phyloP scores from a whole-genome alignment of 1,140 invertebrate genomes.

The Stegodyphus mimosarum region DNA sequence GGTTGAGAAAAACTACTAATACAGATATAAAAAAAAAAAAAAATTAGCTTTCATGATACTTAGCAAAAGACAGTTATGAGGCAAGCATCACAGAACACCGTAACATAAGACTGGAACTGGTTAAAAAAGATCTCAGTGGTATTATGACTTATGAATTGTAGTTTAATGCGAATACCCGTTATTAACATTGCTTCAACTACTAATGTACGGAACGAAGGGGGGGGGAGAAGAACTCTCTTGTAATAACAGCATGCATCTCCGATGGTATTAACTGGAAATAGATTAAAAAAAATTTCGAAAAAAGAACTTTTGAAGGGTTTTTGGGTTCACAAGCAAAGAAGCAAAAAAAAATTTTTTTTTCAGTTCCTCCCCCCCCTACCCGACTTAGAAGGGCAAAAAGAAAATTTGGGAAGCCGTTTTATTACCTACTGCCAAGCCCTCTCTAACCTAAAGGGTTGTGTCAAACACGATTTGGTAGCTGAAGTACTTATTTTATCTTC shows the following conservation, averaged over 20 bases:
- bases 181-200: conserved; percentile 23
- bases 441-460: too few species aligned
- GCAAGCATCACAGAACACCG: too few species aligned
- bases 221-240: background rate
- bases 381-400: too few species aligned
- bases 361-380: too few species aligned
- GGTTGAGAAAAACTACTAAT: background rate
- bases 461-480: background rate
- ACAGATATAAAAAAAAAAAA: background rate
- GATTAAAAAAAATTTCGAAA: background rate
- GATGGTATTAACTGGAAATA: conserved; percentile 15
- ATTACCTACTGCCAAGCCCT: too few species aligned
- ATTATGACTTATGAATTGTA: conserved; percentile 5
- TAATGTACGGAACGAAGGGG: background rate
- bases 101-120: background rate
- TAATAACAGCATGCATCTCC: conserved; percentile 31
- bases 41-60: too few species aligned
- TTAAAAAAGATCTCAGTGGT: background rate
- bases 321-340: background rate
- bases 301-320: background rate
- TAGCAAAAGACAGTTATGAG: too few species aligned
- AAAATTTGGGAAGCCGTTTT: too few species aligned
- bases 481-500: too few species aligned
- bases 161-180: conserved; percentile 7
- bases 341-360: too few species aligned